A percentile compares a stretch with the other conserved stretches of the same genome.
These are phyloP conservation scores for Glaucidium brasilianum DNA, from an alignment of 2,113 vertebrate genomes.

Conservation along the genomic window DNA sequence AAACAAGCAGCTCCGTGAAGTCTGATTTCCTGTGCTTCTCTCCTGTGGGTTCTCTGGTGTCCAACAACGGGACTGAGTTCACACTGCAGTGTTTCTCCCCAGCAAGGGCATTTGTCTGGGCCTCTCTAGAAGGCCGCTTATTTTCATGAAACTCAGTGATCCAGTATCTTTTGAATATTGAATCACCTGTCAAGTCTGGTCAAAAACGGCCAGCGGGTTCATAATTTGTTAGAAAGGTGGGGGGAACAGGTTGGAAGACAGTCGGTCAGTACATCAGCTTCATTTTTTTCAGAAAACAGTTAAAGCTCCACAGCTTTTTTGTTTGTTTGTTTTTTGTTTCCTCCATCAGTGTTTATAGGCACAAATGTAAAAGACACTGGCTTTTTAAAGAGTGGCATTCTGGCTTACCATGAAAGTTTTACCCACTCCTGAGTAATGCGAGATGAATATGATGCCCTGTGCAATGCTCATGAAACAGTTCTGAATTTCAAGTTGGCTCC, in stretches of 20 bases:
- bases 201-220: not conserved
- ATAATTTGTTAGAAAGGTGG: not conserved
- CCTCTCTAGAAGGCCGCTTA: not conserved
- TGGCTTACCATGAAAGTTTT: not conserved
- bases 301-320: not conserved
- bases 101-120: not conserved
- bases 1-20: constrained; percentile 42
- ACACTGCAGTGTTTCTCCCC: not conserved
- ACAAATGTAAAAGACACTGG: not conserved
- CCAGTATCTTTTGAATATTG: not conserved
- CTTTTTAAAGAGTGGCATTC: constrained; percentile 19
- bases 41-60: constrained; percentile 34
- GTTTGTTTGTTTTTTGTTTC: not conserved
- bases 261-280: not conserved
- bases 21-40: constrained; percentile 43
- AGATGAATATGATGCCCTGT: constrained; percentile 57
- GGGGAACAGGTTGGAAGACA: not conserved
- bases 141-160: not conserved
- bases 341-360: not conserved
- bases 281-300: not conserved
- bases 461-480: constrained; percentile 58
- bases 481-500: constrained; percentile 74
- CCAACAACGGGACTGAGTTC: not conserved
- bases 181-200: not conserved
- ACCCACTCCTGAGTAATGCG: constrained; percentile 17